phyloP scores from a whole-genome alignment of 2,797 vertebrate genomes.

The Syngnathus acus region DNA sequence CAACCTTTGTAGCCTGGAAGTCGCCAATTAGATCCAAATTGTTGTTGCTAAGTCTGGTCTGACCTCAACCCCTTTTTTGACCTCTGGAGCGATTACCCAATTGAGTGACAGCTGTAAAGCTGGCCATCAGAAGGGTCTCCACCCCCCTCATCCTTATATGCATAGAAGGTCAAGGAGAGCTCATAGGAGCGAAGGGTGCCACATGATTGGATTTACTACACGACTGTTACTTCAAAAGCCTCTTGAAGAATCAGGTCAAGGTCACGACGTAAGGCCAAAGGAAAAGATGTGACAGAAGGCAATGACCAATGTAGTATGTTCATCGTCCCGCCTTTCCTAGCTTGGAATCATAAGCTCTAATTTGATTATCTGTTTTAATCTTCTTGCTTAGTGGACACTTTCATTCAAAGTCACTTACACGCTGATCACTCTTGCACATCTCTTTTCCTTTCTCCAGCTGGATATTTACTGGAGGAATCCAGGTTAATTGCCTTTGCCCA shows the following conservation, averaged over 20 bases:
- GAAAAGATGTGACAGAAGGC: constrained; percentile 22
- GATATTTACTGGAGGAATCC: constrained; percentile 66
- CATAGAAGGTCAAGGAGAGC: constrained; percentile 52
- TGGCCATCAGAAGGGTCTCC: constrained; percentile 26
- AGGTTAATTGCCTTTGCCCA: constrained; percentile 70
- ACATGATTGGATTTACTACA: constrained; percentile 69
- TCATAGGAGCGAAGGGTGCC: constrained; percentile 56
- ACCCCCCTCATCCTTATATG: constrained; percentile 28
- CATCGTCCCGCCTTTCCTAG: constrained; percentile 50
- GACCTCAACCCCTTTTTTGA: constrained; percentile 46
- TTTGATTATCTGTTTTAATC: constrained; percentile 62
- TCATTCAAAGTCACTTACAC: constrained; percentile 66
- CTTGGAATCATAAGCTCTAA: constrained; percentile 55
- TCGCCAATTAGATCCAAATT: constrained; percentile 24
- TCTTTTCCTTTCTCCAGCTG: constrained; percentile 54
- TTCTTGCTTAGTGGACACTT: constrained; percentile 65
- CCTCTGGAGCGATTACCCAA: constrained; percentile 44
- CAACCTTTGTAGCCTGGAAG: constrained; percentile 14
- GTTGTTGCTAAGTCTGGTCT: constrained; percentile 17
- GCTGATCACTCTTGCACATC: constrained; percentile 60
- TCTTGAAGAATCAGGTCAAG: constrained; percentile 70
- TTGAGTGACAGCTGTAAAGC: constrained; percentile 39
- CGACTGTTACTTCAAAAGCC: constrained; percentile 71
- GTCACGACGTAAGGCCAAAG: constrained; percentile 46
- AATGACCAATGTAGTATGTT: constrained; percentile 20